Conservation (phyloP, 2,113 vertebrate genomes). For the Eulemur macaco region DNA sequence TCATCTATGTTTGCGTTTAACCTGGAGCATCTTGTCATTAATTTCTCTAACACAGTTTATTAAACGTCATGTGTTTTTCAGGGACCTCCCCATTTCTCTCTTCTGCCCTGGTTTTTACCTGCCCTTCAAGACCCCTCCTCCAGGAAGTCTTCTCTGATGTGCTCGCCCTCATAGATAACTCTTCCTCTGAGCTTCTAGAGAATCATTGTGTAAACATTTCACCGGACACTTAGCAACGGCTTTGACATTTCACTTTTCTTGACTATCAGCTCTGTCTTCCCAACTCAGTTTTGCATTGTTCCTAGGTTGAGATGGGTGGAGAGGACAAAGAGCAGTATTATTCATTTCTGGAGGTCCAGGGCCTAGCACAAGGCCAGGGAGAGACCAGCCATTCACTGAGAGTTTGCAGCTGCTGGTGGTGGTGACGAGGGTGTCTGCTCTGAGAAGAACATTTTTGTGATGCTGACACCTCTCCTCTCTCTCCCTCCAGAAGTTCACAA, state of each 20-base stretch:
- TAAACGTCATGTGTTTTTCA: not conserved
- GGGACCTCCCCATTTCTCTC: not conserved
- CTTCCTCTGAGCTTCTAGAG: not conserved
- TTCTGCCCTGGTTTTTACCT: not conserved
- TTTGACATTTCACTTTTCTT: not conserved
- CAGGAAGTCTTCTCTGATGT: not conserved
- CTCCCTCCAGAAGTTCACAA: not conserved
- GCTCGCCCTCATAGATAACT: not conserved
- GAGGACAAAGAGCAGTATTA: not conserved
- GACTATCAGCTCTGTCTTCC: not conserved
- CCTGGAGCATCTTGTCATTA: not conserved
- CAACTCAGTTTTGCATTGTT: not conserved
- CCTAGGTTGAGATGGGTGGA: not conserved
- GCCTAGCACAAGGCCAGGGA: not conserved
- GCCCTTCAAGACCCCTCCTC: not conserved
- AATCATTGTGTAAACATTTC: not conserved
- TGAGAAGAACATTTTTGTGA: not conserved
- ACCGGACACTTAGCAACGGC: not conserved
- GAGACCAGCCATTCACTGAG: not conserved
- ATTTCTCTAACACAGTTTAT: not conserved
- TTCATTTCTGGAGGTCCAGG: not conserved
- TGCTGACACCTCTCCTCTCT: not conserved
- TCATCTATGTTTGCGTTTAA: not conserved
- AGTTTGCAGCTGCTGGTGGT: fast-evolving
- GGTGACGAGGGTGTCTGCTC: not conserved